phyloP scores from a whole-genome alignment of 2,797 vertebrate species.

The Molossus alvarezi region DNA sequence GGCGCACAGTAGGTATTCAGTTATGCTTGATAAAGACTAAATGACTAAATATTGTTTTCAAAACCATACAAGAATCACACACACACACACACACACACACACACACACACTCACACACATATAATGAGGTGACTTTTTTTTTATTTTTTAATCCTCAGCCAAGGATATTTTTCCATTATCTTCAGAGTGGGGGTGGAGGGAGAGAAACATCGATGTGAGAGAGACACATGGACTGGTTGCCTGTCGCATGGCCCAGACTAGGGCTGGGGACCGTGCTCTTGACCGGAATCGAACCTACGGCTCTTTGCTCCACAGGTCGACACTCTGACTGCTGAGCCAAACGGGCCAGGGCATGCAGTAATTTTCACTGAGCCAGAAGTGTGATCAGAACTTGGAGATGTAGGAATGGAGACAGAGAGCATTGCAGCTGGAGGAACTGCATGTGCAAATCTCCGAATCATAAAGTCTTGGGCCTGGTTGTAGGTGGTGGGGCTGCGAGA shows the following conservation, averaged over 20 bases:
- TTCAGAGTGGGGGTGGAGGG: too few relatives aligned
- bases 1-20: background rate
- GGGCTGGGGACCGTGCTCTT: too few relatives aligned
- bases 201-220: too few relatives aligned
- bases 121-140: background rate
- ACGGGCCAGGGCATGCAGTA: too few relatives aligned
- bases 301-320: too few relatives aligned
- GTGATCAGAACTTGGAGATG: too few relatives aligned
- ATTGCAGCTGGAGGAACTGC: background rate
- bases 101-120: background rate
- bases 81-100: background rate
- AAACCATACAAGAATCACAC: background rate
- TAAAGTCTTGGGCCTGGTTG: rapidly evolving
- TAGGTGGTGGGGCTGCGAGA: too few relatives aligned
- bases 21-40: background rate
- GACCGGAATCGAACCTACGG: too few relatives aligned
- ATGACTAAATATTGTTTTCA: background rate
- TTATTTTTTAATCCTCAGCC: too few relatives aligned
- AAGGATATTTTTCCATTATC: too few relatives aligned
- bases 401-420: background rate
- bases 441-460: background rate
- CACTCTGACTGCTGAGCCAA: too few relatives aligned
- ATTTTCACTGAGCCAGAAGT: background rate
- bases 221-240: too few relatives aligned
- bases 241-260: rapidly evolving